These are phyloP conservation scores for Clarias platycephalus DNA, from an alignment of 2,797 vertebrate species.

Conservation along the genomic window DNA sequence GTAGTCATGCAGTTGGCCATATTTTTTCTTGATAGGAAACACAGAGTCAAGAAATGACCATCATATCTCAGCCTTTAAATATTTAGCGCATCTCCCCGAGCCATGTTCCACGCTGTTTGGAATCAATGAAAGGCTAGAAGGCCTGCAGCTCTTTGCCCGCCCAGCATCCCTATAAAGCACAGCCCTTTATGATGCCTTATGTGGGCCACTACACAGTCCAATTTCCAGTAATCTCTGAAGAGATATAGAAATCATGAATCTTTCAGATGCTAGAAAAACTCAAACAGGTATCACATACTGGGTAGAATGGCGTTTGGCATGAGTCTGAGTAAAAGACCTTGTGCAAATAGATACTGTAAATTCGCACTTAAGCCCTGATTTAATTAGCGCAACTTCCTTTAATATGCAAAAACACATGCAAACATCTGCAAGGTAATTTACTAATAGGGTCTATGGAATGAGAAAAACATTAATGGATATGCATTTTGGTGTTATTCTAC, in stretches of 20 bases:
- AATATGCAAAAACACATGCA: background rate
- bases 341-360: conserved; percentile 72
- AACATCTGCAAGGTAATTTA: background rate
- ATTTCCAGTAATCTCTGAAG: conserved; percentile 69
- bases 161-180: conserved; percentile 57
- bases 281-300: conserved; percentile 54
- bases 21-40: conserved; percentile 34
- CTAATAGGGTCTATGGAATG: background rate
- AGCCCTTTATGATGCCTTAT: conserved; percentile 59
- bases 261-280: conserved; percentile 64
- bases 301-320: conserved; percentile 42
- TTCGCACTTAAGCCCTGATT: background rate
- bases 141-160: conserved; percentile 36
- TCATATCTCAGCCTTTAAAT: conserved; percentile 50
- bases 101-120: conserved; percentile 37
- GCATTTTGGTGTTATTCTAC: background rate
- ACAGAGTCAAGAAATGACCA: conserved; percentile 38
- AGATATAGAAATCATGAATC: conserved; percentile 74
- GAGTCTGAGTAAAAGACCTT: conserved; percentile 47
- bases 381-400: background rate
- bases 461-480: conserved; percentile 41
- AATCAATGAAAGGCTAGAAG: conserved; percentile 42
- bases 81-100: conserved; percentile 40
- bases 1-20: conserved; percentile 9
- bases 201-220: conserved; percentile 69